A percentile compares a stretch with the other conserved stretches of the same genome.
phyloP scores from a whole-genome alignment of 2,888 invertebrate species.

The Xanthostigma xanthostigma region DNA sequence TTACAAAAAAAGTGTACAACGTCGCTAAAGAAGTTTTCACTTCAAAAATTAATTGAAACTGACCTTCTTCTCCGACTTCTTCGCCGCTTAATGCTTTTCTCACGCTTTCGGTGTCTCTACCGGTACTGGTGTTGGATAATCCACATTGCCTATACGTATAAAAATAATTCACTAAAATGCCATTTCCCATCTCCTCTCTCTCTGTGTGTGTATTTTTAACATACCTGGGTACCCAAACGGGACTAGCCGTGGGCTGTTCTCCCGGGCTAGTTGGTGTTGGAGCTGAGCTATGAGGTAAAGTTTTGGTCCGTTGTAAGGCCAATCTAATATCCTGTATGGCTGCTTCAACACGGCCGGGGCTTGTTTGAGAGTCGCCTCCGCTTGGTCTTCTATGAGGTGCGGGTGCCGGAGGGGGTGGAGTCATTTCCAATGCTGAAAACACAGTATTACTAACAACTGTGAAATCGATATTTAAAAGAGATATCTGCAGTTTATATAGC shows the following conservation, averaged over 20 bases:
- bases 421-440: constrained; percentile 27
- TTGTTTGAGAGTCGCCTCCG: constrained; percentile 14
- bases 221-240: constrained; percentile 57
- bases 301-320: constrained; percentile 57
- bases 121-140: constrained; percentile 27
- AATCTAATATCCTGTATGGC: constrained; percentile 74
- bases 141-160: constrained; percentile 37
- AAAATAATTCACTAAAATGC: background rate
- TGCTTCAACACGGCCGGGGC: constrained; percentile 35
- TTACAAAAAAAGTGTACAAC: no score
- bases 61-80: constrained; percentile 36
- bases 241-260: constrained; percentile 36
- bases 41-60: no score
- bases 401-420: constrained; percentile 62
- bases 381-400: constrained; percentile 47
- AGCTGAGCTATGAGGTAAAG: constrained; percentile 36
- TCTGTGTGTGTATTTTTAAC: constrained; percentile 10
- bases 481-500: background rate
- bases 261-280: constrained; percentile 28
- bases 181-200: background rate
- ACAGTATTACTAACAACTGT: background rate
- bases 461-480: background rate
- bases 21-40: no score
- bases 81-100: constrained; percentile 53
- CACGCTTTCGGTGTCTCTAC: constrained; percentile 44